These are phyloP conservation scores for Eristalis pertinax DNA, from an alignment of 2,888 invertebrate species.

Conservation along the genomic window DNA sequence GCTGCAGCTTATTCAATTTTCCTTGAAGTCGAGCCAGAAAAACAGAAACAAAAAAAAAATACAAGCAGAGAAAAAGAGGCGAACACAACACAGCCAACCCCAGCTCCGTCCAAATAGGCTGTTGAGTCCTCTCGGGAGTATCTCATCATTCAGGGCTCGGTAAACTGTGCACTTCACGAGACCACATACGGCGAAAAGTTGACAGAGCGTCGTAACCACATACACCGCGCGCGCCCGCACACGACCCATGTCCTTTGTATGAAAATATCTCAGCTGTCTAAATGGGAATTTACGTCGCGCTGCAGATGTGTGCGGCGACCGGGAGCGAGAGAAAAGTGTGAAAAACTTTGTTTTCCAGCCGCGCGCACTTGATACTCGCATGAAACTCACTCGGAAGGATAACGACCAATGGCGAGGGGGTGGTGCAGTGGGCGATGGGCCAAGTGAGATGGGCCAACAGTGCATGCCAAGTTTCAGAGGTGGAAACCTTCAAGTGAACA, in stretches of 20 bases:
- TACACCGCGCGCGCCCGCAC: not conserved
- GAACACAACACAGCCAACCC: not conserved
- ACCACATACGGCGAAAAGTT: conserved; percentile 27
- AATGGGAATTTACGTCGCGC: conserved; percentile 45
- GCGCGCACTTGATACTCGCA: conserved; percentile 33
- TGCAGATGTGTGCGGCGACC: conserved; percentile 24
- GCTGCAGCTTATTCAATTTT: conserved; percentile 29
- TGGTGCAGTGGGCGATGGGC: no score
- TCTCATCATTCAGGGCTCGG: conserved; percentile 32
- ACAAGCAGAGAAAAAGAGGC: not conserved
- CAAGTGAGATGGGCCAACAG: not conserved
- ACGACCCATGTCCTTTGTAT: conserved; percentile 14
- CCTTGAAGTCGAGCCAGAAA: not conserved
- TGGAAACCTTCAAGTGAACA: conserved; percentile 56
- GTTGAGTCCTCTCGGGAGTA: conserved; percentile 41
- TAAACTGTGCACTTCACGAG: conserved; percentile 49
- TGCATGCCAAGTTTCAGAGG: not conserved
- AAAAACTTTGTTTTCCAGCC: conserved; percentile 51
- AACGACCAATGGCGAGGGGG: conserved; percentile 8
- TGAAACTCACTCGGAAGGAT: conserved; percentile 20
- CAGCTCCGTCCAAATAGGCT: conserved; percentile 22
- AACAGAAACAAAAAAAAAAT: not conserved
- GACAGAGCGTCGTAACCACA: conserved; percentile 29
- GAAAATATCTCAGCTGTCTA: conserved; percentile 22
- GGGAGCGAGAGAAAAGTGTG: conserved; percentile 34